Percentiles rank a stretch among this genome's conserved stretches.
Evolutionary conservation across 2,797 vertebrate genomes (phyloP).

Genomic region (Lepidocolaptes lacrymiger): DNA sequence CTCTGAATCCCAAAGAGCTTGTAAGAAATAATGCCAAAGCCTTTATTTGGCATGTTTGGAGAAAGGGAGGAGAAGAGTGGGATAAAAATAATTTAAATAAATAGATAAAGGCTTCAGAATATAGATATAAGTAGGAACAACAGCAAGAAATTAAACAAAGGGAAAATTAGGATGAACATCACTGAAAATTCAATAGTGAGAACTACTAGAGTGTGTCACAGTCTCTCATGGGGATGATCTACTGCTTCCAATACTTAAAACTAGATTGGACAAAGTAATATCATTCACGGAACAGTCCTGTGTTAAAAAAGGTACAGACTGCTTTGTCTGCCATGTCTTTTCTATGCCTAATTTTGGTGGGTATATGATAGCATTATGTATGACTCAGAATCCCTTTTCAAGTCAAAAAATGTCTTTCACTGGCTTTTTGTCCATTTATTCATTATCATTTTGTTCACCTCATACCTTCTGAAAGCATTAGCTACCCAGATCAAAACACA

Average conservation of each 20-base stretch:
- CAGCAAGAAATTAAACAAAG: neutral
- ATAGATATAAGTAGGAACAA: neutral
- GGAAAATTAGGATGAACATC: neutral
- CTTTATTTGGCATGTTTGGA: neutral
- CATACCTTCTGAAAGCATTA: neutral
- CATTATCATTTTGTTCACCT: neutral
- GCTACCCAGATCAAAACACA: neutral
- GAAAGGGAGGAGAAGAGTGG: neutral
- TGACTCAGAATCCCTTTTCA: neutral
- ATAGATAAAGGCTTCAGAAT: neutral
- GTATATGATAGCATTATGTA: neutral
- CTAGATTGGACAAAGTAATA: neutral
- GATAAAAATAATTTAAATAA: neutral
- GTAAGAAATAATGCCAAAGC: neutral
- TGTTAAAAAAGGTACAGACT: neutral
- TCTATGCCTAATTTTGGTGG: neutral
- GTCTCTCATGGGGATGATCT: neutral
- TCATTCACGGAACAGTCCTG: neutral
- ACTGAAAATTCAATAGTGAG: neutral
- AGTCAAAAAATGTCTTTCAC: neutral
- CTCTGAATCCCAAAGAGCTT: neutral
- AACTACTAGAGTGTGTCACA: neutral
- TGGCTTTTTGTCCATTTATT: neutral
- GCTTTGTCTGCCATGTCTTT: conserved; percentile 2
- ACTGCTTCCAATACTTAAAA: conserved; percentile 29